Percentiles rank a stretch among this genome's conserved stretches.
These are phyloP conservation scores for Drosophila phalerata DNA, from an alignment of 2,888 invertebrate genomes.

Conservation along the genomic window DNA sequence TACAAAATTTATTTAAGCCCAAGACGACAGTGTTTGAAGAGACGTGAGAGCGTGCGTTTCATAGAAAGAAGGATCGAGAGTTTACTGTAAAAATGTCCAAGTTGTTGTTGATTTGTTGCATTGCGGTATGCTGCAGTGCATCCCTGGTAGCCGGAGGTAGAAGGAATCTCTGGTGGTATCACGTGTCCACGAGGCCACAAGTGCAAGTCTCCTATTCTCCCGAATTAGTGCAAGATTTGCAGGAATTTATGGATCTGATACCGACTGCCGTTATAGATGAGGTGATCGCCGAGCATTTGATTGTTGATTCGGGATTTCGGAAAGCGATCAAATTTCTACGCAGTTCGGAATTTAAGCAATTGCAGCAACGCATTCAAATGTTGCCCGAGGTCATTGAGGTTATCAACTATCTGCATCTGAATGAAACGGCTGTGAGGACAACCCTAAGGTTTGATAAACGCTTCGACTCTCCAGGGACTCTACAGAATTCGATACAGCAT, in stretches of 20 bases:
- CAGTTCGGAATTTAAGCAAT: slow-evolving; percentile 68
- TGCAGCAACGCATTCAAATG: slow-evolving; percentile 62
- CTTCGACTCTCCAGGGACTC: not conserved
- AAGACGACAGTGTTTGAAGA: slow-evolving; percentile 18
- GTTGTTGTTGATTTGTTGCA: slow-evolving; percentile 10
- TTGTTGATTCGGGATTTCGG: slow-evolving; percentile 75
- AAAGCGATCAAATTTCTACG: slow-evolving; percentile 70
- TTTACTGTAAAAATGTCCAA: slow-evolving; percentile 24
- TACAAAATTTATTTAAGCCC: slow-evolving; percentile 11
- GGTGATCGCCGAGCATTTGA: slow-evolving; percentile 72
- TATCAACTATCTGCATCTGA: slow-evolving; percentile 76
- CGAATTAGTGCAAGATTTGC: slow-evolving; percentile 73
- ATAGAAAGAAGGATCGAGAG: no score
- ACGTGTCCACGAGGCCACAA: slow-evolving; percentile 6
- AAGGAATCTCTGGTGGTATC: slow-evolving; percentile 13
- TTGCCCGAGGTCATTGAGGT: slow-evolving; percentile 77
- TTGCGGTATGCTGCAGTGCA: slow-evolving; percentile 35
- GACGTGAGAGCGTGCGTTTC: slow-evolving; percentile 8
- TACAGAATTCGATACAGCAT: not conserved
- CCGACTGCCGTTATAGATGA: slow-evolving; percentile 67
- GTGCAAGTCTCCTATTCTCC: slow-evolving; percentile 63
- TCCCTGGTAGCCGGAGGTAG: slow-evolving; percentile 13
- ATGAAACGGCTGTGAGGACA: slow-evolving; percentile 44
- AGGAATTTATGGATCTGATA: slow-evolving; percentile 74
- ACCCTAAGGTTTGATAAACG: not conserved